Conservation (phyloP, 2,797 vertebrate genomes). For the Synanceia verrucosa region DNA sequence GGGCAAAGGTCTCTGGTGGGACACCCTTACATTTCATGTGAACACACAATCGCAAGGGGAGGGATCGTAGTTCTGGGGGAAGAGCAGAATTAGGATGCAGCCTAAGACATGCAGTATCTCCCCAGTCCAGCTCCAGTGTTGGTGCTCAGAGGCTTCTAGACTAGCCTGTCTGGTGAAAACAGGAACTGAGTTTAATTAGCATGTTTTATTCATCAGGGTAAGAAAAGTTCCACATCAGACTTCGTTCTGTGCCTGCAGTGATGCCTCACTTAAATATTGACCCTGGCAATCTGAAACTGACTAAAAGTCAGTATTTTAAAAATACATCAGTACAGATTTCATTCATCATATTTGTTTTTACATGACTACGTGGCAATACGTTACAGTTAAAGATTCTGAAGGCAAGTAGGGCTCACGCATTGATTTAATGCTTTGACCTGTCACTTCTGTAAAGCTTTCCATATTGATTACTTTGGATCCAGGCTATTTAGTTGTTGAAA, state of each 20-base stretch:
- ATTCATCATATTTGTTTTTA: background rate
- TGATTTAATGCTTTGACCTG: background rate
- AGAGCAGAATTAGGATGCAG: background rate
- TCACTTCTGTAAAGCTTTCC: background rate
- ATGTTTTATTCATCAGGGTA: background rate
- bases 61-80: constrained; percentile 1
- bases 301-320: background rate
- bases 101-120: background rate
- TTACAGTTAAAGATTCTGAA: background rate
- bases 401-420: background rate
- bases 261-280: background rate
- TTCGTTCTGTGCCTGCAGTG: background rate
- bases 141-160: background rate
- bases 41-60: constrained; percentile 32
- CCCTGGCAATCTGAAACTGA: too few species aligned
- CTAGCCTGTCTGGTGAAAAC: background rate
- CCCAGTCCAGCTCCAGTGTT: background rate
- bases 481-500: background rate
- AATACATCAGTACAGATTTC: background rate
- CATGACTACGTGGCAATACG: background rate
- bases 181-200: background rate
- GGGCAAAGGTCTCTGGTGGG: constrained; percentile 21
- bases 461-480: background rate
- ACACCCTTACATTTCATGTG: constrained; percentile 22
- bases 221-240: background rate